Conservation (phyloP, 92 coral and sea anemone species). For the Phenganax stokvisi region DNA sequence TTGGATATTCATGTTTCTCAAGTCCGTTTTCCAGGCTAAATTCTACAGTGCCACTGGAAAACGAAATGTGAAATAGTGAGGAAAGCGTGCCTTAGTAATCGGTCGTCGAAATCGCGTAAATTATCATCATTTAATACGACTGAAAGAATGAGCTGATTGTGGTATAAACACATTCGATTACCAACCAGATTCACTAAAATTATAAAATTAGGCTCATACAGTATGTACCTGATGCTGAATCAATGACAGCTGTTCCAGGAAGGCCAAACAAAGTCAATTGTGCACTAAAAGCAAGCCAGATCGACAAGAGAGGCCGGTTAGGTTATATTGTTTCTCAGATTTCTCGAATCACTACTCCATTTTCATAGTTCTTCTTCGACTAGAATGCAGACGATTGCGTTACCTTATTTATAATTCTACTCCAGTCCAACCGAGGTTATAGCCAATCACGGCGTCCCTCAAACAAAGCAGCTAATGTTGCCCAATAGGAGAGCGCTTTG, state of each 20-base stretch:
- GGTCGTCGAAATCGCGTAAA: not conserved
- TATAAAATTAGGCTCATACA: not conserved
- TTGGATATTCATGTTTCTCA: conserved; percentile 39
- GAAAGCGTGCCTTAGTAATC: not conserved
- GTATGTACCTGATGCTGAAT: conserved; percentile 21
- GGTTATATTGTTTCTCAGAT: not conserved
- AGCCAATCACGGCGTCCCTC: not conserved
- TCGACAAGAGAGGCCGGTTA: conserved; percentile 12
- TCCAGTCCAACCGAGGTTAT: conserved; percentile 13
- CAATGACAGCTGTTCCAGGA: conserved; percentile 43
- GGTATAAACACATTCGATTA: not conserved
- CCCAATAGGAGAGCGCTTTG: conserved; percentile 10
- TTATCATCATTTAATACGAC: not conserved
- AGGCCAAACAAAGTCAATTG: conserved; percentile 20
- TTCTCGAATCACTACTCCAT: conserved; percentile 16
- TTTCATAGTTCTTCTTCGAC: conserved; percentile 7
- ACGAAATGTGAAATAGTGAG: not conserved
- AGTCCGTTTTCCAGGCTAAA: conserved; percentile 99
- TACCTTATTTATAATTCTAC: not conserved
- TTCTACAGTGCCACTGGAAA: conserved; percentile 95
- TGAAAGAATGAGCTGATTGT: not conserved
- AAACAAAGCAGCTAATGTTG: not conserved
- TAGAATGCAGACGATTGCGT: not conserved
- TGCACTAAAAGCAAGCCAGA: conserved; percentile 19
- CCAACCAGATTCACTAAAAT: not conserved